Evolutionary conservation across 2,113 vertebrate species (phyloP).

Genomic region (Tretioscincus oriximinensis): DNA sequence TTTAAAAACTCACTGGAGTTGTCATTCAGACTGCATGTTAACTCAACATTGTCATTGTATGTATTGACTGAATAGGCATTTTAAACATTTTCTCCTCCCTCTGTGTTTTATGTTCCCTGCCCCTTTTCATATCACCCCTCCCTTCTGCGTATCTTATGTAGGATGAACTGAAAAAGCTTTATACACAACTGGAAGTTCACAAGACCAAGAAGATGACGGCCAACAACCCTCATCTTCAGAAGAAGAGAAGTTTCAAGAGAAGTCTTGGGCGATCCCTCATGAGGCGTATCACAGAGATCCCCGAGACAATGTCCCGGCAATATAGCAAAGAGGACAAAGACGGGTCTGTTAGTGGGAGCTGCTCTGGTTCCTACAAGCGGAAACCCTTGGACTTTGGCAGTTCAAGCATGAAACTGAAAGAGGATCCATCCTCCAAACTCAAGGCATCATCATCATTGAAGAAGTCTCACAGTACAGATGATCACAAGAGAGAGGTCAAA

Average conservation of each 20-base stretch:
- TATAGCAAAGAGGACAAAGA: conserved; percentile 78
- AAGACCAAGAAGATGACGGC: conserved; percentile 87
- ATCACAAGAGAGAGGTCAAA: conserved; percentile 44
- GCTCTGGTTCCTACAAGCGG: conserved; percentile 70
- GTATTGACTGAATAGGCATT: conserved; percentile 13
- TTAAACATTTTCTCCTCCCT: neutral
- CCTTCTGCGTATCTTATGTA: conserved; percentile 48
- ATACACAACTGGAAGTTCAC: conserved; percentile 87
- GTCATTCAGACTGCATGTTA: rapidly evolving
- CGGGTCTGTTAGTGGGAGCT: conserved; percentile 55
- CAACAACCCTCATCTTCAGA: conserved; percentile 91
- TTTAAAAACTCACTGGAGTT: neutral
- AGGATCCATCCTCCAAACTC: conserved; percentile 63
- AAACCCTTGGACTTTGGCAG: conserved; percentile 43
- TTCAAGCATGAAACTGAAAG: conserved; percentile 59
- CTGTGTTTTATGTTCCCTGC: conserved; percentile 23
- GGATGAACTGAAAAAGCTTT: conserved; percentile 96
- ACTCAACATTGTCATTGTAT: neutral
- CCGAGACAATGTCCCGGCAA: conserved; percentile 77
- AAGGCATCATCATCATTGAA: conserved; percentile 51
- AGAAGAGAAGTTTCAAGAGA: conserved; percentile 80
- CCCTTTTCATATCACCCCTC: neutral
- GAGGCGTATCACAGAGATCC: conserved; percentile 76
- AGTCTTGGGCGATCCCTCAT: conserved; percentile 79
- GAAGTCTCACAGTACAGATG: conserved; percentile 77